phyloP scores from a whole-genome alignment of 2,888 invertebrate genomes.

The Syrista parreyssii region DNA sequence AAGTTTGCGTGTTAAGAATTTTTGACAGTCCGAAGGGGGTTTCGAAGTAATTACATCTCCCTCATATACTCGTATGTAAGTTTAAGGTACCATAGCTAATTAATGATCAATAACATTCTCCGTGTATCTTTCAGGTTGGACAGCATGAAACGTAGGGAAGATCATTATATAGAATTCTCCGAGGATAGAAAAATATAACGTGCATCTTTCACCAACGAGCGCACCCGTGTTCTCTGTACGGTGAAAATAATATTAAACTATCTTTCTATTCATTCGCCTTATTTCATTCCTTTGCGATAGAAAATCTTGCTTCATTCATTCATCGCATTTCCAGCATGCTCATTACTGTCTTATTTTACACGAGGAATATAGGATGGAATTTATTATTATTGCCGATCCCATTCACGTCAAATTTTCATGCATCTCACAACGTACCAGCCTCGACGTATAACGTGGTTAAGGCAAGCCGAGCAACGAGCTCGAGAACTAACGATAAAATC shows the following conservation, averaged over 20 bases:
- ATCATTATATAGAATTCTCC: background rate
- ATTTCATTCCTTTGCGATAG: background rate
- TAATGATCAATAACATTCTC: background rate
- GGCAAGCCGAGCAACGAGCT: background rate
- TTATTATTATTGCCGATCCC: background rate
- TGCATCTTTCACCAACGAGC: background rate
- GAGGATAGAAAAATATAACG: background rate
- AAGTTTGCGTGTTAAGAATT: too few relatives aligned
- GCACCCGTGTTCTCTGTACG: background rate
- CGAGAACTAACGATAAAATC: background rate
- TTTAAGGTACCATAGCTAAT: background rate
- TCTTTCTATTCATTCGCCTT: background rate
- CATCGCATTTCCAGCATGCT: background rate
- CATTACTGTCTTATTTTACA: background rate
- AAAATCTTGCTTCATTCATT: background rate
- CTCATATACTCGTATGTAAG: background rate
- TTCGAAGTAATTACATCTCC: background rate
- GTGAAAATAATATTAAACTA: background rate
- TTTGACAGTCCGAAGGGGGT: background rate
- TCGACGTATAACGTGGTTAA: background rate
- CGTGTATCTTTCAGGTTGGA: background rate
- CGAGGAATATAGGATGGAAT: background rate
- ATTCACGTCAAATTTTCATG: background rate
- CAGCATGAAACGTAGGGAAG: background rate
- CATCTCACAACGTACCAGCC: background rate